A percentile compares a stretch with the other conserved stretches of the same genome.
These are phyloP conservation scores for Tauraco erythrolophus DNA, from an alignment of 2,113 vertebrate genomes.

Conservation along the genomic window DNA sequence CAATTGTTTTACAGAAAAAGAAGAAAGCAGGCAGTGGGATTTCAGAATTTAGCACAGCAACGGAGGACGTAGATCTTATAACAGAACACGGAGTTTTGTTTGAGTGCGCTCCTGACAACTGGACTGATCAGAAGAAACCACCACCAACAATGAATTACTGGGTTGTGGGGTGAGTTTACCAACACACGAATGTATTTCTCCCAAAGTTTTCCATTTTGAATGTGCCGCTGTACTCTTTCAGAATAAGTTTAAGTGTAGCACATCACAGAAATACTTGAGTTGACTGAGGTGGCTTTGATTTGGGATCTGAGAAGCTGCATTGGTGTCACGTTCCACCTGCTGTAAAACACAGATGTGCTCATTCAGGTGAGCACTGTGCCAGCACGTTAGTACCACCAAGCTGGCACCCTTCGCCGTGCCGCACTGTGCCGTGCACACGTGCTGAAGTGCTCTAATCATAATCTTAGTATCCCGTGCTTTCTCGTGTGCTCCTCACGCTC, in stretches of 20 bases:
- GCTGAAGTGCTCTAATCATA: not conserved
- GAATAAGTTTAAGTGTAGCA: not conserved
- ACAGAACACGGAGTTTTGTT: conserved; percentile 94
- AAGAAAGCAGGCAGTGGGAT: not conserved
- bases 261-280: not conserved
- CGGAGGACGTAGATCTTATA: conserved; percentile 80
- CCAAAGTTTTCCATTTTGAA: not conserved
- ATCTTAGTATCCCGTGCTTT: not conserved
- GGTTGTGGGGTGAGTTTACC: conserved; percentile 90
- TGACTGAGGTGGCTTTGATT: not conserved
- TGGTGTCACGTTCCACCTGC: not conserved
- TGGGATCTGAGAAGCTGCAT: not conserved
- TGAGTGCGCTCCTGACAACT: conserved; percentile 91
- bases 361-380: not conserved
- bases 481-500: not conserved
- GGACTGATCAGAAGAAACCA: conserved; percentile 90
- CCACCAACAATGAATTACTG: conserved; percentile 95
- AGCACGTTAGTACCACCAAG: too few relatives aligned
- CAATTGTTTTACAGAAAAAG: conserved; percentile 65
- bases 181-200: not conserved
- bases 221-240: not conserved
- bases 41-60: conserved; percentile 8
- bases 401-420: not conserved
- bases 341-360: not conserved
- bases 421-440: fast-evolving